Evolutionary conservation across 1,140 invertebrate genomes (phyloP), one percentile per base, ranked within the genome.

Genomic region (Pseudomyrmex pallidus): DNA sequence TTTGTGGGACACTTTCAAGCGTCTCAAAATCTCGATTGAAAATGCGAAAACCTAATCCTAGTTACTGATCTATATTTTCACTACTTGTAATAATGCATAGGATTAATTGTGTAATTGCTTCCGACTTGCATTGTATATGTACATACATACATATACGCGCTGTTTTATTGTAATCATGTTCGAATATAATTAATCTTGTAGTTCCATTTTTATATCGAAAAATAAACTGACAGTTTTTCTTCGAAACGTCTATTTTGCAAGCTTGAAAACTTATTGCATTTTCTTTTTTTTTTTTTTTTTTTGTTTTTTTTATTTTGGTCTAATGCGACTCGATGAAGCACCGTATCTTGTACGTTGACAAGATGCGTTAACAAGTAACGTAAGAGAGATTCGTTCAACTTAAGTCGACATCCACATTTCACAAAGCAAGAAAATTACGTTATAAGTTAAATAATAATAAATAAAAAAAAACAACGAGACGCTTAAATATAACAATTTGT

Each of bases 171-270:
- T 68, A 68, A 35, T 68, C 50, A 48, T 59, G 44, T 59, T 70
- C 8, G 12, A 70, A 13, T 80, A 80, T 59, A 1, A 9, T 70
- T 70, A 25, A 70, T 59, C 74, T 78, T 80, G 66, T 80, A 80
- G 46, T 5, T 72, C 15, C 44, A 70, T 35, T 80, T 78, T 70
- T 80, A 59, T 70, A 59, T 80, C 67, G 20, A 66, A 59, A 80
- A 80, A 72, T 80, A 80, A 80, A 80, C 10, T 25, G 20, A 78
- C 44, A 70, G n/a, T 70, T 68, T 68, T 59, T 72, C 15, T 80
- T 17, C 56, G 20, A 80, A 50, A 20, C 10, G 3, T 64, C 15
- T 35, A 64, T 59, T 0, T 59, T 15, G 15, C n/a, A 22, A 22
- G 59, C 20, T 44, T 66, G 20, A 2, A 3, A 25, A 80, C 57